phyloP scores from a whole-genome alignment of 1,140 invertebrate genomes.

The Platorchestia sp. region DNA sequence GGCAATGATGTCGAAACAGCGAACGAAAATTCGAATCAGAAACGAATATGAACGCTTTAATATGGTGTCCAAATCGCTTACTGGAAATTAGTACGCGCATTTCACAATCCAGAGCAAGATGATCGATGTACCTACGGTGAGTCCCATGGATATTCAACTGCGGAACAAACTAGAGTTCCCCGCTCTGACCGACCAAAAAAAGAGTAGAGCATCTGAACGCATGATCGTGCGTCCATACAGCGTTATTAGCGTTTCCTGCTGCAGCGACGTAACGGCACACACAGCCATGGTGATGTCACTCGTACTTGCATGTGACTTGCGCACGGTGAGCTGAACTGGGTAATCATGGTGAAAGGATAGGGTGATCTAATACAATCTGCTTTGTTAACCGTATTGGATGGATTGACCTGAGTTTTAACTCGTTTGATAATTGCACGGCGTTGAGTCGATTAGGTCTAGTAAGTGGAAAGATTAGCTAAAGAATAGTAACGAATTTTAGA shows the following conservation, averaged over 20 bases:
- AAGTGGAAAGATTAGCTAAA: neutral
- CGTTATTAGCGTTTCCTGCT: neutral
- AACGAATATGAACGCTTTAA: no score
- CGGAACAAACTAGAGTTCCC: neutral
- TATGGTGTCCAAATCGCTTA: neutral
- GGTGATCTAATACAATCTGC: neutral
- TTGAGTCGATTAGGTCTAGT: neutral
- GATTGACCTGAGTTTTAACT: neutral
- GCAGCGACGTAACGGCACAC: neutral
- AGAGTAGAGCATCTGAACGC: neutral
- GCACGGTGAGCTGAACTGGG: neutral
- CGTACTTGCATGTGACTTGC: neutral
- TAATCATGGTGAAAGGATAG: neutral
- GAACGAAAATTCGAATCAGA: no score
- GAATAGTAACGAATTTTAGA: neutral
- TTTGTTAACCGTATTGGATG: neutral
- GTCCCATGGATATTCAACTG: neutral
- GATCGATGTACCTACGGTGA: neutral
- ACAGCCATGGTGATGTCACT: neutral
- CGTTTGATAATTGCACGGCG: neutral
- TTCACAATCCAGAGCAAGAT: neutral
- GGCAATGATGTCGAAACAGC: no score
- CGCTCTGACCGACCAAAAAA: neutral
- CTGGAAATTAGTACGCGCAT: neutral
- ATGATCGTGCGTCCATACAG: neutral